A percentile compares a stretch with the other conserved stretches of the same genome.
phyloP scores from a whole-genome alignment of 1,140 invertebrate genomes.

The Notospermus geniculatus region DNA sequence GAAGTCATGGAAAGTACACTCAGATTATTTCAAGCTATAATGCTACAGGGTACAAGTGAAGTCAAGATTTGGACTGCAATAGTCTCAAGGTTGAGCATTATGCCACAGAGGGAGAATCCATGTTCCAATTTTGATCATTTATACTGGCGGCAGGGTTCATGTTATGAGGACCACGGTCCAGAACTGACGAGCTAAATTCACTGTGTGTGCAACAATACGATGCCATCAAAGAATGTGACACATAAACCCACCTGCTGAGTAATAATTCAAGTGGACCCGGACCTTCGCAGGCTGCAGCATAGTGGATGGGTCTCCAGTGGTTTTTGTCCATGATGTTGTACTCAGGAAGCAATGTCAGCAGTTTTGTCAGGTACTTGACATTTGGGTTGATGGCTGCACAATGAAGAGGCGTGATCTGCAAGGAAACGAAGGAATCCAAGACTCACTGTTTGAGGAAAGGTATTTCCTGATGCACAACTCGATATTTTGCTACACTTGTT shows the following conservation, averaged over 20 bases:
- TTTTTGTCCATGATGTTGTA: constrained; percentile 56
- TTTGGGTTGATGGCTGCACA: constrained; percentile 62
- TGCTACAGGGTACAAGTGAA: too few species aligned
- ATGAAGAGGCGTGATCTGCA: constrained; percentile 59
- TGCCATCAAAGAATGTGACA: not conserved
- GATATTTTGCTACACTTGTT: not conserved
- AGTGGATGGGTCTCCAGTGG: constrained; percentile 58
- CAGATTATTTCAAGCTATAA: too few species aligned
- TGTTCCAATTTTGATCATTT: too few species aligned
- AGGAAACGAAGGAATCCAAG: constrained; percentile 10
- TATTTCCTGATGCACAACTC: not conserved
- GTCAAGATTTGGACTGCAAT: too few species aligned
- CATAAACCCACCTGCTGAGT: constrained; percentile 41
- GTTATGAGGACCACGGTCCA: too few species aligned
- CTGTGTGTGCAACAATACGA: too few species aligned
- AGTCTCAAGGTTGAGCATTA: too few species aligned
- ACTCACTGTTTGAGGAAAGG: not conserved
- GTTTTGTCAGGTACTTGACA: constrained; percentile 52
- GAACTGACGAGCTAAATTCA: not conserved
- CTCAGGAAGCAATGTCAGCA: constrained; percentile 54
- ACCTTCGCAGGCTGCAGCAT: constrained; percentile 58
- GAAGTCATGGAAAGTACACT: too few species aligned
- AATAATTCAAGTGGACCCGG: constrained; percentile 57
- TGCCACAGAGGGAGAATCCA: too few species aligned
- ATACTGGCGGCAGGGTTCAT: too few species aligned